phyloP scores from a whole-genome alignment of 1,140 invertebrate species.

The Drosophila ananassae region DNA sequence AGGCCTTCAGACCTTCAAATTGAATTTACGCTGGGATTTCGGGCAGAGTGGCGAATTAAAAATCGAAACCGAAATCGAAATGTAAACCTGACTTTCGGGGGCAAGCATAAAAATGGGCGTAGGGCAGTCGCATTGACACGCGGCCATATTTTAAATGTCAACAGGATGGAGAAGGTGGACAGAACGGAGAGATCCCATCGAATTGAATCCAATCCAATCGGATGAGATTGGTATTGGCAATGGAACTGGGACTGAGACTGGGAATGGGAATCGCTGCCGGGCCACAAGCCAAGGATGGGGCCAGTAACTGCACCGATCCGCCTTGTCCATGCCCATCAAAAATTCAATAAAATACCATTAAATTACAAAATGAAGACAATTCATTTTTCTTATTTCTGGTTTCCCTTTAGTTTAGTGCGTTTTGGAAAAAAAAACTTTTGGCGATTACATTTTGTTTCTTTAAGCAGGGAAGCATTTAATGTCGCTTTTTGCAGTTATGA shows the following conservation, averaged over 20 bases:
- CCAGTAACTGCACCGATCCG: slow-evolving; percentile 8
- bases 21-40: slow-evolving; percentile 73
- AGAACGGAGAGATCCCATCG: slow-evolving; percentile 19
- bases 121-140: slow-evolving; percentile 80
- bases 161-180: slow-evolving; percentile 41
- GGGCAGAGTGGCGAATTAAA: slow-evolving; percentile 50
- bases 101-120: slow-evolving; percentile 78
- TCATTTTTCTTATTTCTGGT: slow-evolving; percentile 58
- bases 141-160: slow-evolving; percentile 83
- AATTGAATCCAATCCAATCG: slow-evolving; percentile 2
- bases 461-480: slow-evolving; percentile 77
- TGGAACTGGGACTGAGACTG: background rate
- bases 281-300: slow-evolving; percentile 63
- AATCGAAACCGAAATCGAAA: slow-evolving; percentile 77
- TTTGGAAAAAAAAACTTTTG: background rate
- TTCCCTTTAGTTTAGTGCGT: background rate
- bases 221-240: slow-evolving; percentile 21
- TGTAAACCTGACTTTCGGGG: slow-evolving; percentile 68
- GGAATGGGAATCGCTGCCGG: background rate
- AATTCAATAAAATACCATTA: slow-evolving; percentile 83
- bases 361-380: slow-evolving; percentile 83
- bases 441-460: slow-evolving; percentile 64
- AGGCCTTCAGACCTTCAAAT: slow-evolving; percentile 67
- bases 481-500: slow-evolving; percentile 78
- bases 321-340: slow-evolving; percentile 70